Evolutionary conservation across 1,140 invertebrate species (phyloP), one percentile per base, ranked within the genome.

Genomic region (Pseudomyrmex flavicornis): DNA sequence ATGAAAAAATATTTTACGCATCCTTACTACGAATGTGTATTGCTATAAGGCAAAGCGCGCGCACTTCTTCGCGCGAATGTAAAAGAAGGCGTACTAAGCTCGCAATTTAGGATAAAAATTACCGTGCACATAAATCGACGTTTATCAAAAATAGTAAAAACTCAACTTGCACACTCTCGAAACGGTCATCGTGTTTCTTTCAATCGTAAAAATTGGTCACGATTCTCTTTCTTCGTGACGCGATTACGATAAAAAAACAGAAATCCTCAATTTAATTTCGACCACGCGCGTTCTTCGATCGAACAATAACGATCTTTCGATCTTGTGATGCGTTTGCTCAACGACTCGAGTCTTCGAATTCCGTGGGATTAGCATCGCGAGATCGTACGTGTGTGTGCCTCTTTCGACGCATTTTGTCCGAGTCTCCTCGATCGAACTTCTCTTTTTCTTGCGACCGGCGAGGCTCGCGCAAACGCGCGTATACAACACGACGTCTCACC

Each of bases 81-180:
- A 79, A 68, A 7, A 79, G 56, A 50, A 10, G 35, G 20, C 52
- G 58, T n/a, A 69, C 44, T 12, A 70, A 80, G 22, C 54, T 72
- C 65, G 65, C 66, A 80, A 80, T 80, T 80, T 50, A 80, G 46
- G 46, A 59, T 80, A 59, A 59, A 70, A 50, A 12, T 80, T 50
- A 35, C 59, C 48, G 72, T 48, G n/a, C 22, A 66, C 54, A 35
- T 56, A 70, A 35, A 79, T 59, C 76, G 44, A 70, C 10, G 13
- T 70, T 46, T 59, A 79, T 79, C 15, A 79, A 79, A 79, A 79
- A 70, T 79, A 79, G 58, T 26, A 59, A 48, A 48, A 66, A 72
- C 8, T 35, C 20, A 70, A 72, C 72, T 59, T 61, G 22, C 26
- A 15, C n/a, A 68, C 5, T 52, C 8, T 44, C 56, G 54, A 69